These are phyloP conservation scores for Isichthys henryi DNA, from an alignment of 2,113 vertebrate species.

Conservation along the genomic window DNA sequence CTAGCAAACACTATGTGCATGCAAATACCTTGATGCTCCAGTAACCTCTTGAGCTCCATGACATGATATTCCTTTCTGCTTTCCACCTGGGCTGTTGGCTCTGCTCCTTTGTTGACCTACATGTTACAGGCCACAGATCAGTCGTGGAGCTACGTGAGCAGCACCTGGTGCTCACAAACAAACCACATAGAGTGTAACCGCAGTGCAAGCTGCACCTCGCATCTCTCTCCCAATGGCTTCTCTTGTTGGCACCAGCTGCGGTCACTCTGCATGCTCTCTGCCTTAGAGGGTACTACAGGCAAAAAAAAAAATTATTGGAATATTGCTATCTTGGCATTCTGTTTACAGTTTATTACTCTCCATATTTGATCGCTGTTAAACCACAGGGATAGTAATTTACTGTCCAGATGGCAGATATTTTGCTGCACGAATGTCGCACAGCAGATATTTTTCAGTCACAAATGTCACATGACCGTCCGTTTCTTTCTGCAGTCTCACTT, in stretches of 20 bases:
- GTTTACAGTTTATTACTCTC: background rate
- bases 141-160: background rate
- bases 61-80: constrained; percentile 74
- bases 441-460: background rate
- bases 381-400: background rate
- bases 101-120: constrained; percentile 61
- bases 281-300: background rate
- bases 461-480: background rate
- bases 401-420: background rate
- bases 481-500: background rate
- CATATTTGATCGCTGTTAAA: background rate
- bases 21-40: constrained; percentile 75
- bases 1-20: background rate
- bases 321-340: background rate
- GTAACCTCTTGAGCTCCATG: constrained; percentile 75
- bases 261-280: background rate
- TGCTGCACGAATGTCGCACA: background rate
- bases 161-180: background rate
- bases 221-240: background rate
- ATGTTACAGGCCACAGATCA: background rate
- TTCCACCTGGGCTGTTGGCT: constrained; percentile 66
- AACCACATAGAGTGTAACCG: background rate
- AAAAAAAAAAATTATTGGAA: background rate
- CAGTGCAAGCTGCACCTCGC: background rate
- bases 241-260: background rate